These are phyloP conservation scores for Tetranychus urticae DNA, from an alignment of 1,140 invertebrate genomes.

Conservation along the genomic window DNA sequence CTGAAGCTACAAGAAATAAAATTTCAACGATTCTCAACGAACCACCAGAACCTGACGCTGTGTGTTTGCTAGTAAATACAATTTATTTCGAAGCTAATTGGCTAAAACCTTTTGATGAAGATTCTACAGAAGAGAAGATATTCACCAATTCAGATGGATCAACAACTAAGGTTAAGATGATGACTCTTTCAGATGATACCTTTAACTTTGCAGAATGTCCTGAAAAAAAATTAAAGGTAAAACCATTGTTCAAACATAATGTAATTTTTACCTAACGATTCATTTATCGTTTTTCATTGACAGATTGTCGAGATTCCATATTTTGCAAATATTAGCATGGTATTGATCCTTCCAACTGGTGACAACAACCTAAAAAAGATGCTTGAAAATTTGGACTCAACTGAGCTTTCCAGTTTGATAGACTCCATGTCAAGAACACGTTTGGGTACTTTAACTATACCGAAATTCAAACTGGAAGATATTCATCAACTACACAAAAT, in stretches of 20 bases:
- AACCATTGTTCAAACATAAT: no score
- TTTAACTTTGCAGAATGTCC: neutral
- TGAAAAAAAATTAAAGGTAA: neutral
- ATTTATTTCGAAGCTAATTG: neutral
- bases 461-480: slow-evolving; percentile 49
- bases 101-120: neutral
- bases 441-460: slow-evolving; percentile 28
- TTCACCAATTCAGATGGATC: neutral
- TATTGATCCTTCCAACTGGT: no score
- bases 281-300: slow-evolving; percentile 22
- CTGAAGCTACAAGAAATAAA: neutral
- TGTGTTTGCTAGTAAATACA: neutral
- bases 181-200: neutral
- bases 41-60: neutral
- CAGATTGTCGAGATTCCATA: no score
- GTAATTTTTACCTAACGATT: neutral
- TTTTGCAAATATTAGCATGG: no score
- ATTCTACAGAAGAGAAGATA: neutral
- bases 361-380: no score
- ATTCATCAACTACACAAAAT: slow-evolving; percentile 32
- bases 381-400: no score
- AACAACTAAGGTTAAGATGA: neutral
- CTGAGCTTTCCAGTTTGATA: no score
- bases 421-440: no score
- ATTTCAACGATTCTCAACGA: neutral